Evolutionary conservation across 2,113 vertebrate genomes (phyloP).

Genomic region (Callopanchax toddi): DNA sequence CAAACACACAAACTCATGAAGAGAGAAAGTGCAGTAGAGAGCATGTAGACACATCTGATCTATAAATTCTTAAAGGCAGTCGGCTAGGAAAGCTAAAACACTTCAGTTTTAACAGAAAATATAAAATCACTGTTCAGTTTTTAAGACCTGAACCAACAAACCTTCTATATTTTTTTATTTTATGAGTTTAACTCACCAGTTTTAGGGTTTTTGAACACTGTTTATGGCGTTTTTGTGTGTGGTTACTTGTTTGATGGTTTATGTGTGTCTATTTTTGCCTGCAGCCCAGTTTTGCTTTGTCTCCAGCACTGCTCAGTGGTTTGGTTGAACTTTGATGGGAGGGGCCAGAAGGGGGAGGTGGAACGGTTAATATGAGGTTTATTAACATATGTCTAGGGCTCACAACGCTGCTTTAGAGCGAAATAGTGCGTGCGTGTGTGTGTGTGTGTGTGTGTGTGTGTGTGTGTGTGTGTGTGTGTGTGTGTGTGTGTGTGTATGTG

Average conservation of each 20-base stretch:
- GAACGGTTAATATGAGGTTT: conserved; percentile 47
- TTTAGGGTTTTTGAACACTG: conserved; percentile 10
- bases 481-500: conserved; percentile 23
- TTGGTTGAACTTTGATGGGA: conserved; percentile 44
- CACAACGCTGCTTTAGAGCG: conserved; percentile 22
- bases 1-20: no score
- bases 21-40: no score
- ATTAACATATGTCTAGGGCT: conserved; percentile 62
- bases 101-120: no score
- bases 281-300: conserved; percentile 59
- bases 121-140: no score
- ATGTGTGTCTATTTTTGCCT: conserved; percentile 44
- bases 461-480: conserved; percentile 24
- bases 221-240: conserved; percentile 8
- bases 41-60: no score
- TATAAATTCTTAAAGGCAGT: no score
- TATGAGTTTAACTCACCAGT: background rate
- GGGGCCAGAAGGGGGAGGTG: conserved; percentile 19
- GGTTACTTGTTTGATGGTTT: conserved; percentile 14
- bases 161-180: background rate
- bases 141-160: background rate
- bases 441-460: conserved; percentile 39
- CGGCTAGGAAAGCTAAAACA: no score
- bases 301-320: conserved; percentile 42
- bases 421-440: conserved; percentile 14